Base-by-base conservation (phyloP, 2,888 invertebrate species). In the Palloptera scutellata region DNA sequence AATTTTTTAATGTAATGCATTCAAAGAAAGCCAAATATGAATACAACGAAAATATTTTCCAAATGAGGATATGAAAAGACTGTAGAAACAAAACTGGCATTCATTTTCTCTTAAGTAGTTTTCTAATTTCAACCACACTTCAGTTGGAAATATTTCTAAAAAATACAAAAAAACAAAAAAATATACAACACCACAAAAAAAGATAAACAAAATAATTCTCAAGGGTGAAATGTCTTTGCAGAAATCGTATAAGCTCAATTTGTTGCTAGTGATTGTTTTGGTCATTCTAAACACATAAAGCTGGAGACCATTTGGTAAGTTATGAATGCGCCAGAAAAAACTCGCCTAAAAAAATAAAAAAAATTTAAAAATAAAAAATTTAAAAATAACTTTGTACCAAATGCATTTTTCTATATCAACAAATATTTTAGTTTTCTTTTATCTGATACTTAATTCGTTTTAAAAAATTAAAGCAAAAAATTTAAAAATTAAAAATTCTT, bases 181-280 rank as follows among this genome's bases (percentile, higher is more conserved):
- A 61, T 60, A 60, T 60, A 53, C 53, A 66, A 66, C 54, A 60
- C 66, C 53, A 66, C 12, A 66, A 65, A 43, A 60, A 15, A 61
- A 61, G 77, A 80, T 77, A 76, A 78, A 76, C 77, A 79, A 79
- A 82, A 82, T 81, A 83, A 83, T 83, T 82, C 81, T 83, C 78
- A 84, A 89, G 89, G 91, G 89, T 90, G 87, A 83, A 83, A 83
- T 82, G 91, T 90, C 91, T 91, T 89, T 91, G 90, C 91, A 91
- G 91, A 91, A 91, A 81, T 80, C 83, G 82, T 81, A 81, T 81
- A 82, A 82, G 79, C 80, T 81, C 83, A 84, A 80, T 83, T 84
- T 83, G 83, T 84, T 83, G 83, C 83, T 83, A 83, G 82, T 81
- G 83, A 83, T 81, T 84, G 83, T 82, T 83, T 83, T 83, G 82